A percentile compares a stretch with the other conserved stretches of the same genome.
phyloP scores from a whole-genome alignment of 2,888 invertebrate genomes.

The Notodonta dromedarius region DNA sequence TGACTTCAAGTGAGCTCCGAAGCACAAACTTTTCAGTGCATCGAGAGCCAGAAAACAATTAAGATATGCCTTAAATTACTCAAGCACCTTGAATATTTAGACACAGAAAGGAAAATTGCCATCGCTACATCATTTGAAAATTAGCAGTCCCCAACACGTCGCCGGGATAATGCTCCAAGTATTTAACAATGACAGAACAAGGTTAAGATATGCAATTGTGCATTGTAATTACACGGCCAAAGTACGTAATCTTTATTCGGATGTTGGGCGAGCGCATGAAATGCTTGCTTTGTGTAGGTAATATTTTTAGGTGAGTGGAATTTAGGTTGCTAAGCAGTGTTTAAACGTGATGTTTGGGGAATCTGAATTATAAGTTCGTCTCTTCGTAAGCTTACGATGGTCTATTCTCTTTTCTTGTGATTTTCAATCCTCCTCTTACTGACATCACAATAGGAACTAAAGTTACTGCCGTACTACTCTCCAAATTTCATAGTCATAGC shows the following conservation, averaged over 20 bases:
- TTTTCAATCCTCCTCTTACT: neutral
- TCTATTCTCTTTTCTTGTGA: neutral
- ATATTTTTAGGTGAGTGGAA: neutral
- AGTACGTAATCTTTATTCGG: conserved; percentile 39
- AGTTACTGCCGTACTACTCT: neutral
- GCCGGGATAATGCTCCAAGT: conserved; percentile 6
- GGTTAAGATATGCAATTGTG: conserved; percentile 49
- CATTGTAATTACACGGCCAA: conserved; percentile 37
- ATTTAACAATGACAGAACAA: conserved; percentile 45
- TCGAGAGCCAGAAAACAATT: neutral
- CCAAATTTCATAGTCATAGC: neutral
- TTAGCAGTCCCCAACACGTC: neutral
- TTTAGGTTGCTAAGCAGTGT: neutral
- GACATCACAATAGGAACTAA: neutral
- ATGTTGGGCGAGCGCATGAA: conserved; percentile 26
- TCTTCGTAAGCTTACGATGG: neutral
- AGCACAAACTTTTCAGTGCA: neutral
- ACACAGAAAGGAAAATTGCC: no score
- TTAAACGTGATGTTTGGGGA: neutral
- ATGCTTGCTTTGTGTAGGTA: conserved; percentile 8
- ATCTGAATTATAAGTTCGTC: neutral
- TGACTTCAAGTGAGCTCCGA: no score
- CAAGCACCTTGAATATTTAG: no score
- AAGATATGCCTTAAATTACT: no score
- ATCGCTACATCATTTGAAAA: conserved; percentile 1